Base-by-base conservation (phyloP, 2,797 vertebrate genomes). In the Acanthopagrus latus region DNA sequence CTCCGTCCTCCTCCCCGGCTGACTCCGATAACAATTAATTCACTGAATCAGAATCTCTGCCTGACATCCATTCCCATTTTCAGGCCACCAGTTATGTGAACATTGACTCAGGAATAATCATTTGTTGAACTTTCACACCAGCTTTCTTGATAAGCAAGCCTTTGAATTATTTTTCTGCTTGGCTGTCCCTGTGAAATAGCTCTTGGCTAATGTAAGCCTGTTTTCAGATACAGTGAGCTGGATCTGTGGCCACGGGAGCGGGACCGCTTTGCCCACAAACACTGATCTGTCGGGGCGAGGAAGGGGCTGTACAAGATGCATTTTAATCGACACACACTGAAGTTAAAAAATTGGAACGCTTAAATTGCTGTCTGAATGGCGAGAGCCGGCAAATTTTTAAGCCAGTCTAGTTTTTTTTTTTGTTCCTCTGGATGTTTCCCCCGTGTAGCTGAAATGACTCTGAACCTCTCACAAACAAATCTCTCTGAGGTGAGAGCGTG, bases 151-250 rank as follows among this genome's bases (percentile, higher is more conserved):
- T 94, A 94, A 95, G 93, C 88, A 89, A 93, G 88, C 89, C 93
- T 94, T 94, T 93, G 90, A 95, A 94, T 94, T 91, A 93, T 92
- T 93, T 93, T 95, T 95, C 93, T 95, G 93, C 94, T 94, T 94
- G 93, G 82, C 81, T 91, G 87, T 95, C 86, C 82, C 93, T 91
- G 91, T 93, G 92, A 94, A 94, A 94, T 95, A 92, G 90, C 91
- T 93, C 87, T 83, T 78, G 90, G 87, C 90, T 93, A 94, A 92
- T 93, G 80, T 91, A 94, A 92, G 89, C 85, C 86, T 92, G 89
- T 90, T 89, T 91, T 89, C 90, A 90, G 93, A 93, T 92, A 93
- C 89, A 92, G 81, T 81, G 83, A 85, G 85, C 82, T 87, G 67
- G 81, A 86, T 93, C 82, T 86, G 78, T 88, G 76, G 69, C 77